Conservation (phyloP, 2,113 vertebrate genomes). For the Oryctolagus cuniculus region mOryCun1.1 NC_091432.1:111804001-111804500, state of each 20-base stretch:
- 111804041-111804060: background rate
- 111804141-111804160: constrained; percentile 87
- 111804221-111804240: background rate
- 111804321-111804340: background rate
- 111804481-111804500: background rate
- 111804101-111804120: constrained; percentile 85
- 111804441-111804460: accelerated
- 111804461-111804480: background rate
- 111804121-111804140: constrained; percentile 89
- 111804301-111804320: too few species aligned
- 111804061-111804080: too few species aligned
- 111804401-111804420: background rate
- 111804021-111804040: background rate
- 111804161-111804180: background rate
- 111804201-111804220: background rate
- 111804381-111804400: too few species aligned
- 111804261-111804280: background rate
- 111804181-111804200: too few species aligned
- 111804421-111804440: too few species aligned
- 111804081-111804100: accelerated
- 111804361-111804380: background rate
- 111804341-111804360: background rate
- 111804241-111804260: background rate
- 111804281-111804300: background rate
- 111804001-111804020: too few species aligned